A percentile compares a stretch with the other conserved stretches of the same genome.
Evolutionary conservation across 1,140 invertebrate species (phyloP).

Genomic region (Eulimnadia texana): DNA sequence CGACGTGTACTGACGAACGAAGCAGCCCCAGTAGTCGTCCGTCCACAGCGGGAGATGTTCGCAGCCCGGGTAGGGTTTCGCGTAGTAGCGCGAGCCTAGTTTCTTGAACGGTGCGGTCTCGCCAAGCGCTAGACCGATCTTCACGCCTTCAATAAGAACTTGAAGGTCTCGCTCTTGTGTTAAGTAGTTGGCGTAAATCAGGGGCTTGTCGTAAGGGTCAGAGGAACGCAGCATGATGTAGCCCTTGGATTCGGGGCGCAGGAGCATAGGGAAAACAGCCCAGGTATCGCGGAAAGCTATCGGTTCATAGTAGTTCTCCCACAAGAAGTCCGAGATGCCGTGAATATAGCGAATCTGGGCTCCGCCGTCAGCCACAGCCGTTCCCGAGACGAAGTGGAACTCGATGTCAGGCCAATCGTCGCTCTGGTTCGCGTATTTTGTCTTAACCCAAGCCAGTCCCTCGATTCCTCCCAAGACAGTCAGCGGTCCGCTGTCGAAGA

Average conservation of each 20-base stretch:
- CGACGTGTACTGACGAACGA: constrained; percentile 53
- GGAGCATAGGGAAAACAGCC: constrained; percentile 46
- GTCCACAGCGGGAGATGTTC: constrained; percentile 55
- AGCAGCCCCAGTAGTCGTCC: constrained; percentile 64
- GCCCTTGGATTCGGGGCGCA: constrained; percentile 55
- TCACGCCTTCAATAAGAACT: constrained; percentile 49
- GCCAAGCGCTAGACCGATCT: constrained; percentile 22
- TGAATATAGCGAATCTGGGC: constrained; percentile 58
- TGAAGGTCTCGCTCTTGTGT: constrained; percentile 48
- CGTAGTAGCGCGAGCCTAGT: constrained; percentile 58
- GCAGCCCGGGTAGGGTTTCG: constrained; percentile 56
- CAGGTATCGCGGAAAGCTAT: constrained; percentile 38
- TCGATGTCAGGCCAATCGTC: constrained; percentile 84
- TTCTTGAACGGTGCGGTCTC: constrained; percentile 20
- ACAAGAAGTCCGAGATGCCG: constrained; percentile 43
- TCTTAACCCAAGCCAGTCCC: constrained; percentile 67
- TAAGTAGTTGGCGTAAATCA: constrained; percentile 69
- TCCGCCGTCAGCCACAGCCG: constrained; percentile 63
- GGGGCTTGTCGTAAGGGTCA: constrained; percentile 51
- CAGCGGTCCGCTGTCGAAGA: constrained; percentile 54
- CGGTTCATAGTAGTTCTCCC: constrained; percentile 14
- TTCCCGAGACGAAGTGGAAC: constrained; percentile 71
- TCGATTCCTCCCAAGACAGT: constrained; percentile 69
- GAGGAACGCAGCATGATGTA: constrained; percentile 43
- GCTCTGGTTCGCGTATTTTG: constrained; percentile 64